phyloP scores from a whole-genome alignment of 2,888 invertebrate genomes.

The Drosophila villosipedis region DNA sequence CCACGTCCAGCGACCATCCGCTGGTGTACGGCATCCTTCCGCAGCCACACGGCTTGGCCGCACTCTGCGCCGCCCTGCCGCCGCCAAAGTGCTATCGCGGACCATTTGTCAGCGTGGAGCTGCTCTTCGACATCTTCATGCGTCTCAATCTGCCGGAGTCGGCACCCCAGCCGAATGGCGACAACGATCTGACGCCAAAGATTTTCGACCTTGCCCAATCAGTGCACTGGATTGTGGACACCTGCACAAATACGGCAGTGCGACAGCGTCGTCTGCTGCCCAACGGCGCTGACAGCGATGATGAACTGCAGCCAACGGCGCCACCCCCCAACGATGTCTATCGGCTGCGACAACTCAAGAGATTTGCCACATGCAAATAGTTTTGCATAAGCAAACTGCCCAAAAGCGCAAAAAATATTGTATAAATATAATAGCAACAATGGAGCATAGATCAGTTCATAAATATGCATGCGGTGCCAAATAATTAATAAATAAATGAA shows the following conservation, averaged over 20 bases:
- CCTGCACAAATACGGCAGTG: conserved; percentile 88
- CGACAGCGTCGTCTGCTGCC: conserved; percentile 87
- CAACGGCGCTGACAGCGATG: conserved; percentile 92
- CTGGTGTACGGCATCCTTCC: conserved; percentile 96
- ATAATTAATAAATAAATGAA: background rate
- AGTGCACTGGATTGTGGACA: conserved; percentile 95
- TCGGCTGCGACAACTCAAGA: conserved; percentile 95
- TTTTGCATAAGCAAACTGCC: too few species aligned
- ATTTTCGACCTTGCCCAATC: conserved; percentile 95
- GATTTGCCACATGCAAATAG: conserved; percentile 85
- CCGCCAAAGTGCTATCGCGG: conserved; percentile 97
- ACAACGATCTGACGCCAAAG: conserved; percentile 92
- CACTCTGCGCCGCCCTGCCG: conserved; percentile 94
- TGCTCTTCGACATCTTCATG: conserved; percentile 94
- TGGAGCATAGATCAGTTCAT: background rate
- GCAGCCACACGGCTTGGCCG: conserved; percentile 95
- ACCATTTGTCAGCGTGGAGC: conserved; percentile 97
- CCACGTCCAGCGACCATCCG: conserved; percentile 92
- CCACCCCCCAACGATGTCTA: conserved; percentile 97
- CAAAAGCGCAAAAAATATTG: background rate
- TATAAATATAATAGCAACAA: background rate
- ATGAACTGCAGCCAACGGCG: conserved; percentile 90
- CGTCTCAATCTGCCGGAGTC: conserved; percentile 94
- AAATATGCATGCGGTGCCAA: background rate
- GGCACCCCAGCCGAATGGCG: conserved; percentile 91